A percentile compares a stretch with the other conserved stretches of the same genome.
phyloP scores from a whole-genome alignment of 2,797 vertebrate species.

The Tympanoctomys barrerae region DNA sequence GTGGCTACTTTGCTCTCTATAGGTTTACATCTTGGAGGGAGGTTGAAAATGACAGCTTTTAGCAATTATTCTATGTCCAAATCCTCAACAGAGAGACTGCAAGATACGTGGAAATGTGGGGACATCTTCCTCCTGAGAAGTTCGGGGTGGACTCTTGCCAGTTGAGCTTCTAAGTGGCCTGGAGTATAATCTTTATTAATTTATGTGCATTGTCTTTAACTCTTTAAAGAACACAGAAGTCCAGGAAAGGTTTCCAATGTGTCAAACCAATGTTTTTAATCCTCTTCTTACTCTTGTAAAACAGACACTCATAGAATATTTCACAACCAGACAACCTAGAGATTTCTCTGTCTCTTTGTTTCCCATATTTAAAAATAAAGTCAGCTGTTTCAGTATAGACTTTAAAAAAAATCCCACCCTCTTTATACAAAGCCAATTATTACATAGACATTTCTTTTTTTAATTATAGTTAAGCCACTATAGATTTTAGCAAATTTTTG shows the following conservation, averaged over 20 bases:
- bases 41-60: not conserved
- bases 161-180: not conserved
- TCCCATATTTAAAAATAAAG: slow-evolving; percentile 23
- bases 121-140: not conserved
- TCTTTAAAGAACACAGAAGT: slow-evolving; percentile 41
- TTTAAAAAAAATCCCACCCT: not conserved
- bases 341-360: slow-evolving; percentile 5
- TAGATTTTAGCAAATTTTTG: slow-evolving; percentile 44
- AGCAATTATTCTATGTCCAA: not conserved
- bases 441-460: slow-evolving; percentile 29
- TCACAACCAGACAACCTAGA: not conserved
- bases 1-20: not conserved
- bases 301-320: not conserved
- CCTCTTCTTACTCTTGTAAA: not conserved
- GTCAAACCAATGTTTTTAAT: slow-evolving; percentile 21
- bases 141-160: not conserved
- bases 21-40: not conserved
- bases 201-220: slow-evolving; percentile 28
- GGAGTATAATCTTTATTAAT: slow-evolving; percentile 37
- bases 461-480: slow-evolving; percentile 5
- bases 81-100: not conserved
- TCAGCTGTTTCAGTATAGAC: not conserved
- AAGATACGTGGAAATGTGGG: not conserved
- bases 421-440: not conserved
- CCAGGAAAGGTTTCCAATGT: not conserved